phyloP scores from a whole-genome alignment of 2,113 vertebrate genomes.

The Oplegnathus fasciatus region DNA sequence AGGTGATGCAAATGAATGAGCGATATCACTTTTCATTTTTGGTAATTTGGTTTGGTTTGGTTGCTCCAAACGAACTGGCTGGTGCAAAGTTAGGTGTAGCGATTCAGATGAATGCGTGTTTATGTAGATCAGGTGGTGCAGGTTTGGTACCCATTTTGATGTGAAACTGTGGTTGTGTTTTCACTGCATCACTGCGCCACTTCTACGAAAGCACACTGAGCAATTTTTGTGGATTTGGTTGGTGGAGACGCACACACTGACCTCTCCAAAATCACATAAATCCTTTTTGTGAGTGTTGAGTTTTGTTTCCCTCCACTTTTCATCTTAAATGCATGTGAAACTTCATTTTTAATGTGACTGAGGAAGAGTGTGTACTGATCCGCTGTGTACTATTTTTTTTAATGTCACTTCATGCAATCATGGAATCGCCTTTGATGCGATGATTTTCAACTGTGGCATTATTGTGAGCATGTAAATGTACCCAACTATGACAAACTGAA shows the following conservation, averaged over 20 bases:
- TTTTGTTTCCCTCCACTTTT: background rate
- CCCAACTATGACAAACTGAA: background rate
- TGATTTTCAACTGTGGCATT: background rate
- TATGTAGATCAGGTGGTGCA: background rate
- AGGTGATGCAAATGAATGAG: background rate
- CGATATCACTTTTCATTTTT: background rate
- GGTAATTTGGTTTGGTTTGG: background rate
- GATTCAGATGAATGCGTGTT: background rate
- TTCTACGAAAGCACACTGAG: background rate
- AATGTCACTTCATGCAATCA: background rate
- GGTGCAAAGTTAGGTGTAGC: background rate
- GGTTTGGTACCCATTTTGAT: constrained; percentile 1
- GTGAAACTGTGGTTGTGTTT: background rate
- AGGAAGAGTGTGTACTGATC: background rate
- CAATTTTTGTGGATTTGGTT: background rate
- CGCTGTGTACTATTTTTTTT: background rate
- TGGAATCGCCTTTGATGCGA: background rate
- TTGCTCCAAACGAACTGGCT: background rate
- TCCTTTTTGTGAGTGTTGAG: background rate
- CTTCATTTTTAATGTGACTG: background rate
- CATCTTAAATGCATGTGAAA: background rate
- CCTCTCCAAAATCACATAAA: background rate
- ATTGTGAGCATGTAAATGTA: background rate
- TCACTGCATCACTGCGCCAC: background rate
- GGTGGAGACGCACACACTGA: background rate